Percentiles rank a stretch among this genome's conserved stretches.
Conservation (phyloP, 2,888 invertebrate genomes). For the Chaetogeoica ovagalla region DNA sequence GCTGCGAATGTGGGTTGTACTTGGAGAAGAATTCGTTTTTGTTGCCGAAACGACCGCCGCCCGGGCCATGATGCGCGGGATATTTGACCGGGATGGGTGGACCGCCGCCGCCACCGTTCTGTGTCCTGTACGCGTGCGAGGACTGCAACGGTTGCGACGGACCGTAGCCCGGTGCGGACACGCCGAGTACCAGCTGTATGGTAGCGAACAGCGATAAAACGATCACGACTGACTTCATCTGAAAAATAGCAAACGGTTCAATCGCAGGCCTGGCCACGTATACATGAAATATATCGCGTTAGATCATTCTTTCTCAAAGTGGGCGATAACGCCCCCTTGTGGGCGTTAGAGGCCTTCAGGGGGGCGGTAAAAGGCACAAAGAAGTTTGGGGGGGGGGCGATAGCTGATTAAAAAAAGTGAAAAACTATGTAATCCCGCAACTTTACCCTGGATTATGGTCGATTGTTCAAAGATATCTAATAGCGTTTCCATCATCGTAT, state of each 20-base stretch:
- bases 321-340: too few relatives aligned
- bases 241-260: not conserved
- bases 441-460: too few relatives aligned
- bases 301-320: too few relatives aligned
- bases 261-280: too few relatives aligned
- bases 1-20: conserved; percentile 35
- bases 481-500: too few relatives aligned
- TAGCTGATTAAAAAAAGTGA: too few relatives aligned
- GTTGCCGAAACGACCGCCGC: conserved; percentile 33
- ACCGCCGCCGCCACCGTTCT: conserved; percentile 8
- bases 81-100: conserved; percentile 33
- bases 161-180: conserved; percentile 15
- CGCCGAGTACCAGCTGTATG: conserved; percentile 15
- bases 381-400: too few relatives aligned
- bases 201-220: conserved; percentile 6
- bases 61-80: conserved; percentile 1
- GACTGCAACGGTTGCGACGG: conserved; percentile 23
- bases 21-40: conserved; percentile 58
- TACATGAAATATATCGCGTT: too few relatives aligned
- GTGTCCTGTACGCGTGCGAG: conserved; percentile 12
- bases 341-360: too few relatives aligned
- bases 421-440: too few relatives aligned
- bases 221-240: conserved; percentile 23
- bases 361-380: too few relatives aligned
- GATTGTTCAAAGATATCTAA: too few relatives aligned